Evolutionary conservation across 2,113 vertebrate species (phyloP).

Genomic region (Trinectes maculatus): DNA sequence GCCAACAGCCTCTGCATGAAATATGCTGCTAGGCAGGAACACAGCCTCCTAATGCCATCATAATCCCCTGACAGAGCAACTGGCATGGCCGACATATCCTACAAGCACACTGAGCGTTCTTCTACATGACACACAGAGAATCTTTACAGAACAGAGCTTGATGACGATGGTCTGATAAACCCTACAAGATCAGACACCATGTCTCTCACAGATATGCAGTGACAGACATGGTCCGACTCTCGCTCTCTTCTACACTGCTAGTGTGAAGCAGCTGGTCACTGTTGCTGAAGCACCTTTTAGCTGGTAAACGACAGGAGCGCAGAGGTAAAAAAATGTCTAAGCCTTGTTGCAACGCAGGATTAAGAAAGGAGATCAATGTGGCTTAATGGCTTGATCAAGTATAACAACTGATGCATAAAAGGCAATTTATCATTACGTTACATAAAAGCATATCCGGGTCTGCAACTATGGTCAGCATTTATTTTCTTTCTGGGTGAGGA

Average conservation of each 20-base stretch:
- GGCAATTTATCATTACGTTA: background rate
- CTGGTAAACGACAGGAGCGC: constrained; percentile 34
- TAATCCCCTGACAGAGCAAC: constrained; percentile 80
- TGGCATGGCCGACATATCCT: constrained; percentile 71
- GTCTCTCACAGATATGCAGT: constrained; percentile 74
- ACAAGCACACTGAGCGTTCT: constrained; percentile 48
- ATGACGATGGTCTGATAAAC: constrained; percentile 52
- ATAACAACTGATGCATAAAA: background rate
- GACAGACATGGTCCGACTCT: constrained; percentile 41
- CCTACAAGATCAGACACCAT: constrained; percentile 29
- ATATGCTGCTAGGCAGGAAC: constrained; percentile 76
- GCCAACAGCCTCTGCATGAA: constrained; percentile 75
- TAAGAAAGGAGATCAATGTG: background rate
- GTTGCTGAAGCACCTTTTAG: constrained; percentile 60
- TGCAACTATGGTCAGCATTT: constrained; percentile 10
- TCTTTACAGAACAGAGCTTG: constrained; percentile 39
- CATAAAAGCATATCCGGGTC: background rate
- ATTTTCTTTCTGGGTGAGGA: constrained; percentile 46
- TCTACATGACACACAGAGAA: constrained; percentile 43
- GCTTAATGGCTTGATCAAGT: background rate
- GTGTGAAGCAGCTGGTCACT: constrained; percentile 60
- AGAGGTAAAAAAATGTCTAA: background rate
- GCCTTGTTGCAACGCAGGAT: background rate
- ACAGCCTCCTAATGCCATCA: constrained; percentile 71
- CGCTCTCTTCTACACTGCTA: background rate